A percentile compares a stretch with the other conserved stretches of the same genome.
These are phyloP conservation scores for Phortica okadai DNA, from an alignment of 2,888 invertebrate genomes.

Conservation along the genomic window DNA sequence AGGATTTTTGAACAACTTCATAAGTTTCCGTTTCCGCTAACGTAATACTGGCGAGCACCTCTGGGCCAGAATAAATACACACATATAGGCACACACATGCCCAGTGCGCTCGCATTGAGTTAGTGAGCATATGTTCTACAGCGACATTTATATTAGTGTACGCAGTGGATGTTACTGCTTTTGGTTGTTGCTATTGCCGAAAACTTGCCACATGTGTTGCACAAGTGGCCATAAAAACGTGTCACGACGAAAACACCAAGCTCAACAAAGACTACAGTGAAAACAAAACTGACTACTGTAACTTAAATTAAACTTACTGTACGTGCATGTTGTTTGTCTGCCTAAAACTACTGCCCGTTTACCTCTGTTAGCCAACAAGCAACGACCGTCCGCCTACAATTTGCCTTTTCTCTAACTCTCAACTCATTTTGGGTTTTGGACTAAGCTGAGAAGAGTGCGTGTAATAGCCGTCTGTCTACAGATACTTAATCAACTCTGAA, in stretches of 20 bases:
- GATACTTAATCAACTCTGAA: slow-evolving; percentile 70
- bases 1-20: slow-evolving; percentile 62
- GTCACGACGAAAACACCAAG: slow-evolving; percentile 48
- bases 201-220: slow-evolving; percentile 55
- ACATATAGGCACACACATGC: no score
- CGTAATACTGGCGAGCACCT: slow-evolving; percentile 7
- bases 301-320: slow-evolving; percentile 62
- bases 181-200: slow-evolving; percentile 34
- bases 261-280: slow-evolving; percentile 35
- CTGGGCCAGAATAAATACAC: no score
- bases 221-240: slow-evolving; percentile 59
- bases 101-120: background rate
- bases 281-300: slow-evolving; percentile 43
- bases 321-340: slow-evolving; percentile 51
- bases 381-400: background rate
- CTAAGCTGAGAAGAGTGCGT: slow-evolving; percentile 48
- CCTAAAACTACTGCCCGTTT: background rate
- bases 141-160: slow-evolving; percentile 19
- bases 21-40: slow-evolving; percentile 47
- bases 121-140: slow-evolving; percentile 28
- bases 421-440: background rate
- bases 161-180: slow-evolving; percentile 3
- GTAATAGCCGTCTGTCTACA: slow-evolving; percentile 66
- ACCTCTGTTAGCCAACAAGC: background rate
- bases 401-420: background rate